Evolutionary conservation across 2,888 invertebrate species (phyloP).

Genomic region (Parthenolecanium corni): DNA sequence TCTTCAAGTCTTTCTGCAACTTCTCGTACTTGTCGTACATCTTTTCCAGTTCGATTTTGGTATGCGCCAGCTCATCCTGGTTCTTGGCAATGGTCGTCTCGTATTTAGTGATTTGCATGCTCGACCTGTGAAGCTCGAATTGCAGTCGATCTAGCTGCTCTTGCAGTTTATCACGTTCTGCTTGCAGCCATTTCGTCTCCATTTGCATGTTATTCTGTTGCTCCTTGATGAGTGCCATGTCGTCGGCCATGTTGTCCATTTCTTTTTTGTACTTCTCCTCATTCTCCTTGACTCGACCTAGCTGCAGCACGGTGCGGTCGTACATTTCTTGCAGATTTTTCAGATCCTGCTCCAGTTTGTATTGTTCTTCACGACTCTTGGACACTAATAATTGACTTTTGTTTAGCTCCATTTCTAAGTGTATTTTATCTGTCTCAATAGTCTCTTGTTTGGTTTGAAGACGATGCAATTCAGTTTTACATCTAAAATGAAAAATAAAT

Average conservation of each 20-base stretch:
- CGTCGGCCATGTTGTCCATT: slow-evolving; percentile 60
- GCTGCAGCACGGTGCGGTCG: slow-evolving; percentile 71
- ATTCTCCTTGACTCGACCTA: slow-evolving; percentile 73
- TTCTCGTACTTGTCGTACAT: slow-evolving; percentile 84
- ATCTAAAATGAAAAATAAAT: slow-evolving; percentile 44
- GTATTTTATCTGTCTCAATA: slow-evolving; percentile 74
- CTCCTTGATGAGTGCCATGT: slow-evolving; percentile 76
- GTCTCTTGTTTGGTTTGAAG: slow-evolving; percentile 79
- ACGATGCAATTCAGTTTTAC: slow-evolving; percentile 79
- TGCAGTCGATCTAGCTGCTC: slow-evolving; percentile 73
- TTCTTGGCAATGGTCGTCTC: slow-evolving; percentile 76
- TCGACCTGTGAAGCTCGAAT: slow-evolving; percentile 75
- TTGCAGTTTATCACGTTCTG: slow-evolving; percentile 72
- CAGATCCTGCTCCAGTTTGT: slow-evolving; percentile 77
- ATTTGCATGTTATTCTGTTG: slow-evolving; percentile 74
- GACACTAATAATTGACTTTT: slow-evolving; percentile 66
- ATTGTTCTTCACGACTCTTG: slow-evolving; percentile 72
- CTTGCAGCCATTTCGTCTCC: slow-evolving; percentile 67
- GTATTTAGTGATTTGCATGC: slow-evolving; percentile 73
- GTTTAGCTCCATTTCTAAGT: slow-evolving; percentile 72
- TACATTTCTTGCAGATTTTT: slow-evolving; percentile 78
- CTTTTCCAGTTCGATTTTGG: slow-evolving; percentile 78
- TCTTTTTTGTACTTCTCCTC: slow-evolving; percentile 85
- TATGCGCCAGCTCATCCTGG: slow-evolving; percentile 76
- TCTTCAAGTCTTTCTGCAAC: slow-evolving; percentile 65